phyloP scores from a whole-genome alignment of 2,113 vertebrate species.

The Sinocyclocheilus anophthalmus region DNA sequence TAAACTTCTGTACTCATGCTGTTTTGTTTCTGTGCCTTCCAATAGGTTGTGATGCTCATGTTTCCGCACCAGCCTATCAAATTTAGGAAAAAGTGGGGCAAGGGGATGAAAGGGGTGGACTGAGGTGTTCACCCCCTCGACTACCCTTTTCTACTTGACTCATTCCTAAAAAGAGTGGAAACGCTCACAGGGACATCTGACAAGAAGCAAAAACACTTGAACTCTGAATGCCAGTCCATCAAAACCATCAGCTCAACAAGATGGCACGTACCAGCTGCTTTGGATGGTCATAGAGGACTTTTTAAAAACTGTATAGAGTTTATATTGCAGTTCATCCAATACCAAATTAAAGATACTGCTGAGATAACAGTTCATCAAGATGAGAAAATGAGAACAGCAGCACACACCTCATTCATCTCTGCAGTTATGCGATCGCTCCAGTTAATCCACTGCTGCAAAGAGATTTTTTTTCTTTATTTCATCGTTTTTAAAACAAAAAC shows the following conservation, averaged over 20 bases:
- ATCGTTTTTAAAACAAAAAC: conserved; percentile 17
- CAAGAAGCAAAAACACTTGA: conserved; percentile 5
- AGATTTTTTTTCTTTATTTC: background rate
- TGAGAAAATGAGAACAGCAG: background rate
- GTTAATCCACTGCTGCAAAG: background rate
- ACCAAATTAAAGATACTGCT: conserved; percentile 36
- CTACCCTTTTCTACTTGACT: background rate
- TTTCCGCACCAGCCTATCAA: conserved; percentile 24
- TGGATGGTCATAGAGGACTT: conserved; percentile 23
- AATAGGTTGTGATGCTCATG: conserved; percentile 37
- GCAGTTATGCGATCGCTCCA: background rate
- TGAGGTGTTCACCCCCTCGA: background rate
- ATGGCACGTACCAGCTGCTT: conserved; percentile 5
- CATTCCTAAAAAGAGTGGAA: background rate
- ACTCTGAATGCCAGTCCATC: conserved; percentile 1
- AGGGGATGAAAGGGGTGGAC: background rate
- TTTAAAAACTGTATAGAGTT: background rate
- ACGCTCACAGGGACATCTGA: conserved; percentile 21
- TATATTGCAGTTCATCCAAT: conserved; percentile 6
- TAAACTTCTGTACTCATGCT: background rate
- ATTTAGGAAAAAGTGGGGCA: conserved; percentile 14
- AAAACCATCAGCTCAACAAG: background rate
- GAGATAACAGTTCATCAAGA: conserved; percentile 5
- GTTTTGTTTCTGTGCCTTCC: conserved; percentile 19
- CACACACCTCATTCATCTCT: background rate